Evolutionary conservation across 2,113 vertebrate genomes (phyloP), one percentile per base, ranked within the genome.

Genomic region (Cettia cetti): DNA sequence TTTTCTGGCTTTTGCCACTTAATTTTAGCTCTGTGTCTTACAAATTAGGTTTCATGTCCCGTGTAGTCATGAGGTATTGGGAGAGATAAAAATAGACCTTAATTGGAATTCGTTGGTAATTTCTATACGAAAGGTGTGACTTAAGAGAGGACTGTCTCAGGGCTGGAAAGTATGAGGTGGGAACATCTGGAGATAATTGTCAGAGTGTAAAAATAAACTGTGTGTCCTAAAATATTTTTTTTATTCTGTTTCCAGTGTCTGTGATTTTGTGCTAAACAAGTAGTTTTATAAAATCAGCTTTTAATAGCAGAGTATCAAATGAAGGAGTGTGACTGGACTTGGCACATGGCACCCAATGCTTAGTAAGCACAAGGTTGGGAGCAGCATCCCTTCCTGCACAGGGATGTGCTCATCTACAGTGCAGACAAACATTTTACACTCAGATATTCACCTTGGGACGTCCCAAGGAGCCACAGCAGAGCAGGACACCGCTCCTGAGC

Each of bases 161-260:
- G 37, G n/a, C 21, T 94, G 65, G 89, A 91, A 94, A 89, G 59
- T 31, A 33, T 44, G 18, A 92, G 30, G 42, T 82, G 22, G 24
- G 35, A 90, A 90, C 90, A 93, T 90, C 89, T 96, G 91, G 91
- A 92, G 74, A 87, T n/a, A 87, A 86, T 27, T 54, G 54, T 26
- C n/a, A 70, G 69, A 45, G 22, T 20, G 7, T 72, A 69, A 91
- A 91, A 94, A 89, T 72, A 89, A 70, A 66, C 28, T 21, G 3
- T 44, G 47, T 39, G 31, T 61, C 37, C 50, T 86, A 65, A 76
- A 54, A 10, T 60, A 23, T 20, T 12, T 72, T 56, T 56, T 66
- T 74, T 44, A 22, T 68, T 8, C 53, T 66, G 11, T 66, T 94
- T 81, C 50, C 66, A 88, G 11, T 49, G 28, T 35, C 81, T 79